Evolutionary conservation across 2,797 vertebrate genomes (phyloP).

Genomic region (Falco novaeseelandiae): DNA sequence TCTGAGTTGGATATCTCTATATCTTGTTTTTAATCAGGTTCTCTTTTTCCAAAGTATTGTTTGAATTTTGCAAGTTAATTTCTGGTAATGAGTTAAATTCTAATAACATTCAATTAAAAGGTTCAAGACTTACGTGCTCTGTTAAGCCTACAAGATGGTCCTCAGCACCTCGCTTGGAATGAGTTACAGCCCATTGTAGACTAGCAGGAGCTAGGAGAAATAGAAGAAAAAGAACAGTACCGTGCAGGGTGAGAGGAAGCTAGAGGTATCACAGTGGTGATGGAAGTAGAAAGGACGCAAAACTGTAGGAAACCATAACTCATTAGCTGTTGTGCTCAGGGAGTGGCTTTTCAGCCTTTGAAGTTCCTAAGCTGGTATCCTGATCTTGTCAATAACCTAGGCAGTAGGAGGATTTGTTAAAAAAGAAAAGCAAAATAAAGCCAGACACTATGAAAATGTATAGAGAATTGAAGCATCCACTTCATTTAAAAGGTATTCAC

Average conservation of each 20-base stretch:
- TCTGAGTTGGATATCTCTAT: background rate
- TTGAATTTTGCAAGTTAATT: background rate
- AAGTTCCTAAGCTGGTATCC: background rate
- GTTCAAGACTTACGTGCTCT: background rate
- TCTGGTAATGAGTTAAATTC: background rate
- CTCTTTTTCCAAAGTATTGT: background rate
- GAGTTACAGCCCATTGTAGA: background rate
- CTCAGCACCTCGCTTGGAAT: background rate
- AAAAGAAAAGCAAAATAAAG: background rate
- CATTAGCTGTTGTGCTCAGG: background rate
- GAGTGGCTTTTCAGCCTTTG: background rate
- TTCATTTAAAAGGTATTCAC: background rate
- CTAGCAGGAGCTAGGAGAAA: background rate
- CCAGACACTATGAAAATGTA: background rate
- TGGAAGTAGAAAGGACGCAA: background rate
- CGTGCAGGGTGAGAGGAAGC: background rate
- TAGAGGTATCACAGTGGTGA: background rate
- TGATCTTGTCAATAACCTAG: background rate
- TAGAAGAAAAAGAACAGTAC: rapidly evolving
- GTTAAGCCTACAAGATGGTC: background rate
- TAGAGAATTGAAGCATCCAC: background rate
- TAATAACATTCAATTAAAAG: background rate
- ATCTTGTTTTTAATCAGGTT: background rate
- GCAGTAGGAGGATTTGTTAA: background rate
- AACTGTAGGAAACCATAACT: background rate